Evolutionary conservation across 2,113 vertebrate genomes (phyloP), one percentile per base, ranked within the genome.

Genomic region (Tachuris rubrigastra): DNA sequence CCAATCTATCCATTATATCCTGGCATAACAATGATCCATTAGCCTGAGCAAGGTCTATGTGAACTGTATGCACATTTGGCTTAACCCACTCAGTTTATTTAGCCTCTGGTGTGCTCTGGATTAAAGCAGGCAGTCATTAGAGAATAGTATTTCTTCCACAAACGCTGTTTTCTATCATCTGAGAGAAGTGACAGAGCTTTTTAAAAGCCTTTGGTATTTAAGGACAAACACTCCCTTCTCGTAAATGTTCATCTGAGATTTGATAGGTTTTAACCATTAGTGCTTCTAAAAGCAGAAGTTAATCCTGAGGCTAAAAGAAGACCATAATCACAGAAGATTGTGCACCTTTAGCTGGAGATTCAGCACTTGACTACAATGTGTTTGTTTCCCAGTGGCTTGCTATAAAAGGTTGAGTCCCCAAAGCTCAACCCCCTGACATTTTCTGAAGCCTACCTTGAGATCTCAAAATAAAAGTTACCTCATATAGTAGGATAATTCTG

Each of bases 1-100:
- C 96, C 96, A 97, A 91, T 96, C 94, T 95, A 85, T 91, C 92
- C 96, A 96, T 97, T 96, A 96, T 68, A 95, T 87, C 66, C 89
- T 94, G 86, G 92, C 95, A 79, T 82, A 92, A 90, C 90, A 93
- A 95, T 58, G 90, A 93, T 96, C 90, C 88, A 96, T 96, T 97
- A 97, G 95, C 86, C 84, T 76, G 58, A 90, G 90, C 74, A 75
- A 96, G 90, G 90, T 67, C 94, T 93, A 27, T 79, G 77, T 96
- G 95, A 96, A 96, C 96, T 94, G 58, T 87, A 60, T 68, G 90
- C 69, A 82, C 84, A 85, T 95, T 95, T 95, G 96, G 80, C 89
- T 96, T 89, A 95, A 92, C 50, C 73, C 86, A 69, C 56, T 65
- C 86, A 75, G 86, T 93, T 96, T 97, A 87, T 95, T 92, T 95